A percentile compares a stretch with the other conserved stretches of the same genome.
These are phyloP conservation scores for Semicossyphus pulcher DNA, from an alignment of 2,113 vertebrate genomes.

Conservation along the genomic window DNA sequence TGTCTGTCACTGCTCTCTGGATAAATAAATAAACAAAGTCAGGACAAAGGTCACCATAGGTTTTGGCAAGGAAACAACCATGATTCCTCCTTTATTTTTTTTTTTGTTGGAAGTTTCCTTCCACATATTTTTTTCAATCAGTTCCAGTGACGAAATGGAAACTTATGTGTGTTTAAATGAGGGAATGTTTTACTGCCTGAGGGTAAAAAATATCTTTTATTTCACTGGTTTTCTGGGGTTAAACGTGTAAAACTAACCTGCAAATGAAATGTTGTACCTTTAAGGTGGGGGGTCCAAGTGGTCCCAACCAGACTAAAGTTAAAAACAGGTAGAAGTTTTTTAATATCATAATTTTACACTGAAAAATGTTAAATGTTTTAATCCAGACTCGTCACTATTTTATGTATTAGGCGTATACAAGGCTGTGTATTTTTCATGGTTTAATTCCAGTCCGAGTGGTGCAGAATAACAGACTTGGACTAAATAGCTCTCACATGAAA, in stretches of 20 bases:
- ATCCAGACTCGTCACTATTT: no score
- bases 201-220: not conserved
- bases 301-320: not conserved
- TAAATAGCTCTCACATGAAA: conserved; percentile 21
- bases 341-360: not conserved
- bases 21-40: conserved; percentile 83
- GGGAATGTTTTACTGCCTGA: conserved; percentile 40
- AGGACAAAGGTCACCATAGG: conserved; percentile 80
- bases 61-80: conserved; percentile 68
- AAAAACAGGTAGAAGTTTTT: not conserved
- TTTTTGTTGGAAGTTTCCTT: conserved; percentile 44
- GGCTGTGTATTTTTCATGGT: not conserved
- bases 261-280: conserved; percentile 15
- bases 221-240: conserved; percentile 13
- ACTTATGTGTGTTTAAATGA: conserved; percentile 40
- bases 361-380: not conserved
- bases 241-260: conserved; percentile 20
- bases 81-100: conserved; percentile 41
- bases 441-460: not conserved
- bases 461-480: conserved; percentile 5
- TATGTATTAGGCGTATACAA: no score
- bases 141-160: conserved; percentile 61
- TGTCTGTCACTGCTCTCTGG: conserved; percentile 76
- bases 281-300: conserved; percentile 1
- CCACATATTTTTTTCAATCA: conserved; percentile 42